phyloP scores from a whole-genome alignment of 2,888 invertebrate species.

The Gonocerus acuteangulatus region DNA sequence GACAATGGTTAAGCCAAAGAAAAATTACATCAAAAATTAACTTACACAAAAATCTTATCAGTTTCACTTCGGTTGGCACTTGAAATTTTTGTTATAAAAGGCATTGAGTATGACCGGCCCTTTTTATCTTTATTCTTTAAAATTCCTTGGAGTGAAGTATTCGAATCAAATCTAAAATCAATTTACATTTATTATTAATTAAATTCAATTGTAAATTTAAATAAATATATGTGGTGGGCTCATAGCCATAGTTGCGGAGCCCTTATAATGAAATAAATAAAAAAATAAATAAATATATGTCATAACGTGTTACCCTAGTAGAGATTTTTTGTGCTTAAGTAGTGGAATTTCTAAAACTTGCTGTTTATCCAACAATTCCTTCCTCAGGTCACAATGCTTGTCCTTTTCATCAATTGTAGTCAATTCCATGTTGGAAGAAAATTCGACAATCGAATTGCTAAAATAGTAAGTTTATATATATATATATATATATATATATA shows the following conservation, averaged over 20 bases:
- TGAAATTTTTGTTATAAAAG: constrained; percentile 24
- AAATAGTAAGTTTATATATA: too few relatives aligned
- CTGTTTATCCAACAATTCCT: not conserved
- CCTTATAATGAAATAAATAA: too few relatives aligned
- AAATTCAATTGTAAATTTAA: too few relatives aligned
- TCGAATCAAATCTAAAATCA: constrained; percentile 6
- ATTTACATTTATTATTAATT: too few relatives aligned
- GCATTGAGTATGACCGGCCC: constrained; percentile 24
- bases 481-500: too few relatives aligned
- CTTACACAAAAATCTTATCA: constrained; percentile 27
- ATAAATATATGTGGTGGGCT: too few relatives aligned
- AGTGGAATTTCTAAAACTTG: not conserved
- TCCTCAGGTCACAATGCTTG: not conserved
- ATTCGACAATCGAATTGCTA: not conserved
- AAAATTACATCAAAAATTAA: not conserved
- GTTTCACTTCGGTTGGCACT: constrained; percentile 14
- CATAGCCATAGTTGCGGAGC: too few relatives aligned
- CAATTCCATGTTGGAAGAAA: constrained; percentile 4
- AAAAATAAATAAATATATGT: too few relatives aligned
- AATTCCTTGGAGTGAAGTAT: not conserved
- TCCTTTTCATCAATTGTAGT: constrained; percentile 28
- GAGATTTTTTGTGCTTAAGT: too few relatives aligned
- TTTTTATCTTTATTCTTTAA: not conserved
- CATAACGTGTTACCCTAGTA: too few relatives aligned
- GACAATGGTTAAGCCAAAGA: too few relatives aligned